Evolutionary conservation across 2,797 vertebrate species (phyloP).

Genomic region (Nannoperca obscura): DNA sequence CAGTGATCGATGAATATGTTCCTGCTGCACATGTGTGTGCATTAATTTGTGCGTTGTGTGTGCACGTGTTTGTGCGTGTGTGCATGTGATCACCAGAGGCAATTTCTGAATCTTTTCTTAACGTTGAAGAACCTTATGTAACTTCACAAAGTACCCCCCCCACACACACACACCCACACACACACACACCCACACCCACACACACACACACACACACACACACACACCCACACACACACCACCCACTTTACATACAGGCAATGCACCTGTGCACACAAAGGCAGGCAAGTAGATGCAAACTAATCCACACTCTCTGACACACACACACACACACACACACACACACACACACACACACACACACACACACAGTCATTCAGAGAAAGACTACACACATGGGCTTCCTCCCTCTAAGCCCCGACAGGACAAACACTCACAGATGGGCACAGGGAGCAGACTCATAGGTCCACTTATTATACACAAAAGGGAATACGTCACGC

Average conservation of each 20-base stretch:
- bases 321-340: no score
- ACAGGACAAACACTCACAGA: constrained; percentile 49
- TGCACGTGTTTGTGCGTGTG: background rate
- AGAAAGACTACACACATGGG: constrained; percentile 3
- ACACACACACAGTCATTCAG: background rate
- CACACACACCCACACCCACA: constrained; percentile 8
- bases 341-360: no score
- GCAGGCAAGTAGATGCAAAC: background rate
- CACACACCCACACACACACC: constrained; percentile 14
- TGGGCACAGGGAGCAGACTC: constrained; percentile 30
- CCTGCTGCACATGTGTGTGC: constrained; percentile 32
- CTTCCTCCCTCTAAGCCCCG: constrained; percentile 25
- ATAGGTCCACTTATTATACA: constrained; percentile 34
- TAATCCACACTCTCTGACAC: background rate
- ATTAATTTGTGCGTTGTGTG: constrained; percentile 33
- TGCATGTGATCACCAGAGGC: constrained; percentile 31
- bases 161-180: constrained; percentile 15
- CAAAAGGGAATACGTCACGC: constrained; percentile 20
- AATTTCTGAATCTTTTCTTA: constrained; percentile 44
- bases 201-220: constrained; percentile 17
- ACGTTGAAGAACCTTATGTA: constrained; percentile 54
- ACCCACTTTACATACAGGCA: constrained; percentile 11
- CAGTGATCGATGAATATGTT: constrained; percentile 52
- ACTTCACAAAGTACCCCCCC: constrained; percentile 39
- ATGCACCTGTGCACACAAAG: constrained; percentile 7